These are phyloP conservation scores for Halichondria panicea DNA, from an alignment of 37 sponge, comb jelly and placozoan genomes.

Conservation along the genomic window DNA sequence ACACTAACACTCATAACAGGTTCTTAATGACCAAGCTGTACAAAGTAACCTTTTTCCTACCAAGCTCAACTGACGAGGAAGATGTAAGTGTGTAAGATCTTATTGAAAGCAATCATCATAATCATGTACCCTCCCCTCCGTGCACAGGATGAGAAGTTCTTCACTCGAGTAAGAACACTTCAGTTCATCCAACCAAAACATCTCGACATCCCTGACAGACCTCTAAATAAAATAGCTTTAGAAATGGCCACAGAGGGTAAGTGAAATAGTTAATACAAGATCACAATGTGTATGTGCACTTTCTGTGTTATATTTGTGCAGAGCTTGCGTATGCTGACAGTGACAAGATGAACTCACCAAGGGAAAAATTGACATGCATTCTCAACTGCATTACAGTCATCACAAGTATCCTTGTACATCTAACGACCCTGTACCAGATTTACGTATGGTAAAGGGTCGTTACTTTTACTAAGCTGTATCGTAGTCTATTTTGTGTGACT, in stretches of 20 bases:
- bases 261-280: neutral
- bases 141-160: slow-evolving; percentile 58
- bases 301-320: neutral
- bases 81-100: slow-evolving; percentile 29
- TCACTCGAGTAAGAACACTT: slow-evolving; percentile 43
- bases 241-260: slow-evolving; percentile 49
- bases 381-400: slow-evolving; percentile 62
- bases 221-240: slow-evolving; percentile 31
- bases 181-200: slow-evolving; percentile 61
- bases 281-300: neutral
- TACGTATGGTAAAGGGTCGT: too few relatives aligned
- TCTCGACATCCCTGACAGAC: slow-evolving; percentile 48
- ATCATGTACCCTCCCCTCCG: neutral
- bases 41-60: slow-evolving; percentile 50
- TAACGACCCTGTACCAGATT: too few relatives aligned
- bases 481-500: neutral
- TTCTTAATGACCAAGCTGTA: slow-evolving; percentile 57
- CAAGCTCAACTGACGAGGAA: slow-evolving; percentile 45
- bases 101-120: neutral
- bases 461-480: too few relatives aligned
- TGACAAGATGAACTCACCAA: slow-evolving; percentile 46
- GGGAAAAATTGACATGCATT: slow-evolving; percentile 63
- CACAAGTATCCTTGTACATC: slow-evolving; percentile 69
- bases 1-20: slow-evolving; percentile 11
- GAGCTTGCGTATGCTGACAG: slow-evolving; percentile 26